Base-by-base conservation (phyloP, 2,888 invertebrate species). In the Eupithecia exiguata region DNA sequence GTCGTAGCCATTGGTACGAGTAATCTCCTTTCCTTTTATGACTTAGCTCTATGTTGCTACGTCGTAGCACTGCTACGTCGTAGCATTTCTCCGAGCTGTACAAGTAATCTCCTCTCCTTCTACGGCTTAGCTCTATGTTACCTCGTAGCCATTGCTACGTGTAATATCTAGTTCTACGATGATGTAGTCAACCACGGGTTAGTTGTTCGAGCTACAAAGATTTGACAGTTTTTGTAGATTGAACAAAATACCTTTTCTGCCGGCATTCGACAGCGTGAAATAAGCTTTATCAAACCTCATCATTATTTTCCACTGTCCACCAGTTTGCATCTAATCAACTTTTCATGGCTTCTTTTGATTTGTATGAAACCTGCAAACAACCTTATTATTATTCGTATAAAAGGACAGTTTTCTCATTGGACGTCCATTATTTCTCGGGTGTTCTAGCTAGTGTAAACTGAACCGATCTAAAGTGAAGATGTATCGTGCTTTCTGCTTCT, bases 321-420 rank as follows among this genome's bases (percentile, higher is more conserved):
- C 53, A 78, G 75, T 76, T 76, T 69, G 71, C 70, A 74, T 71
- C 74, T 78, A 72, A 80, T 80, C 75, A 78, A 66, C 75, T 79
- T 80, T 86, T 74, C 38, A 70, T 38, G 91, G 86, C 82, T 92
- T 92, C 91, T 86, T 84, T 89, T 91, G 86, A 91, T 91, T 89
- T 74, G 85, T 74, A 73, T 75, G 85, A 85, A 85, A 84, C 87
- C 84, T 77, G 71, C 70, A 68, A 83, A 81, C 72, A 63, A 70
- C 18, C 35, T 35, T 70, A 76, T 75, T 68, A 18, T 72, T 9
- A 70, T n/a, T 21, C n/a, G 66, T 84, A 86, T 87, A 86, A 83
- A 84, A 83, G 77, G 71, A 61, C 58, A 58, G 43, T 10, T 61
- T 5, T 12, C 14, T 10, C 10, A n/a, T 21, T 36, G 62, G 61